A percentile compares a stretch with the other conserved stretches of the same genome.
Evolutionary conservation across 1,140 invertebrate genomes (phyloP).

Genomic region (roundworm (Caenorhabditis elegans)): DNA sequence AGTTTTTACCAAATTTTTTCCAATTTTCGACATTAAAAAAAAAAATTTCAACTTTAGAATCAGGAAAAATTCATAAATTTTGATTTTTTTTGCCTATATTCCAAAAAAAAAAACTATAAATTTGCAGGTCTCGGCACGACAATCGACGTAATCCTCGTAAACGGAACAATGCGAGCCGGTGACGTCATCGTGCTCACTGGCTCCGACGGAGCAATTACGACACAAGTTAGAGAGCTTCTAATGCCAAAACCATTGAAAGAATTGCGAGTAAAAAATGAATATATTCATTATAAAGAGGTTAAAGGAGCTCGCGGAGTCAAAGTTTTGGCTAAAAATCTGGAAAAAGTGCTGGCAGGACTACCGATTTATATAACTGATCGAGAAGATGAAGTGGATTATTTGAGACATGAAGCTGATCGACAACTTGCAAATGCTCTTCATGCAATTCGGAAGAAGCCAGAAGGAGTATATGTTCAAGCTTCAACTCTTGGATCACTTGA

Average conservation of each 20-base stretch:
- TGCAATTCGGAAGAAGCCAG: slow-evolving; percentile 83
- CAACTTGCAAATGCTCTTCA: slow-evolving; percentile 81
- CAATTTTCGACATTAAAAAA: too few species aligned
- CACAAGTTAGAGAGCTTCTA: slow-evolving; percentile 90
- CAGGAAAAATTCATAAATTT: too few species aligned
- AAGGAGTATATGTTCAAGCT: slow-evolving; percentile 97
- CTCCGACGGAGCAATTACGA: slow-evolving; percentile 95
- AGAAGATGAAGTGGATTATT: slow-evolving; percentile 86
- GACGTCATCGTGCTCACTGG: slow-evolving; percentile 93
- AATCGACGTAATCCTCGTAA: slow-evolving; percentile 96
- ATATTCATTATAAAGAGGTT: slow-evolving; percentile 91
- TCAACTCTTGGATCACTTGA: slow-evolving; percentile 96
- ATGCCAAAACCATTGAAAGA: slow-evolving; percentile 98
- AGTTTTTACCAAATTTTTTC: too few species aligned
- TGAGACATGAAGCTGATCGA: slow-evolving; percentile 60
- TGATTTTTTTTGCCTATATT: too few species aligned
- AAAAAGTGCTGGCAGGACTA: slow-evolving; percentile 88
- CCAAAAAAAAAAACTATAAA: too few species aligned
- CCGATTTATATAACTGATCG: slow-evolving; percentile 79
- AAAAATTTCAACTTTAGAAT: too few species aligned
- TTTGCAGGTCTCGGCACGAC: slow-evolving; percentile 88
- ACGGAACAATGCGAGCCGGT: slow-evolving; percentile 86
- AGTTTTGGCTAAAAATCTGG: slow-evolving; percentile 90
- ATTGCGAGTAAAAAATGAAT: slow-evolving; percentile 94
- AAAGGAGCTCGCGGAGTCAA: slow-evolving; percentile 96